Base-by-base conservation (phyloP, 2,888 invertebrate genomes). In the Yponomeuta sedellus region DNA sequence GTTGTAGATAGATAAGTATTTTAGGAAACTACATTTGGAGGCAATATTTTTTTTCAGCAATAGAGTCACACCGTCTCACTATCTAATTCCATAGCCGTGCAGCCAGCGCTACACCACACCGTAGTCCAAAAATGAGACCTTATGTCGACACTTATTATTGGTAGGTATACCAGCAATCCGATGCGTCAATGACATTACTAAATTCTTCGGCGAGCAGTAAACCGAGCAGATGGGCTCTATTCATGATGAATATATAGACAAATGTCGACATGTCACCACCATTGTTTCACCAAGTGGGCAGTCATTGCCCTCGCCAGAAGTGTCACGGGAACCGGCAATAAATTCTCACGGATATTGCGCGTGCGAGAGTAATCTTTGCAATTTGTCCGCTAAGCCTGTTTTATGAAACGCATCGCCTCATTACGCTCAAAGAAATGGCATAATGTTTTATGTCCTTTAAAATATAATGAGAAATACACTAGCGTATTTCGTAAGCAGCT, bases 311-410 rank as follows among this genome's bases (percentile, higher is more conserved):
- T 16, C 44, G 44, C 44, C 44, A 52, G 44, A 52, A 52, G 44
- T 52, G 44, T 12, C 44, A 52, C 44, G 44, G 66, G 67, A 40
- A 22, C 61, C 66, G 61, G 70, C 67, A 70, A 71, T 73, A 71
- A 73, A 73, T 73, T 71, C 70, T 57, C 71, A 67, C 67, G 72
- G 70, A 71, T 72, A 69, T 70, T 68, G 70, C 71, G 71, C 67
- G 69, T 56, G 44, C 44, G 68, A 68, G 68, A 71, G 69, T 73
- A 72, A 73, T 73, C 73, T 70, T 67, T 69, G 70, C 69, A 70
- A 71, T 71, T 72, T 71, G 71, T 73, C 70, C 67, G 69, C 67
- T 68, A 68, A 59, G 68, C 69, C 68, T 68, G 40, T 66, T 70
- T 70, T 68, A 69, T 69, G 69, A 70, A 68, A 66, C 66, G 20